Base-by-base conservation (phyloP, 2,888 invertebrate species). In the Xanthorhoe designata region DNA sequence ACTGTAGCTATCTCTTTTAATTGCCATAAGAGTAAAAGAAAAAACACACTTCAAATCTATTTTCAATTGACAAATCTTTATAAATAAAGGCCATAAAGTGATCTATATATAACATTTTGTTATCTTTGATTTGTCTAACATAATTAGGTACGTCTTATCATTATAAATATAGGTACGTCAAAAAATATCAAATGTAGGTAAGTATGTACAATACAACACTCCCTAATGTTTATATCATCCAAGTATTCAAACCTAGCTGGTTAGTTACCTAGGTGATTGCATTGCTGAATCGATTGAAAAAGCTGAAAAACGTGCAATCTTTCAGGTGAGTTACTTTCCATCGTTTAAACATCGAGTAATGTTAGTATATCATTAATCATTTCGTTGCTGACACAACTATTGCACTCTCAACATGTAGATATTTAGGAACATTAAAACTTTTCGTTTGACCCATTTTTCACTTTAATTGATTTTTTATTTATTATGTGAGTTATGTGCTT, bases 191-290 rank as follows among this genome's bases (percentile, higher is more conserved):
- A 32, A 32, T 32, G 8, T n/a, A n/a, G n/a, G n/a, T n/a, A n/a
- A n/a, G n/a, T 32, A 32, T 10, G 24, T 24, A 13, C 1, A 56
- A 29, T 29, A 47, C 17, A 57, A 10, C 47, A 29, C n/a, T 45
- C 6, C 13, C n/a, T n/a, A n/a, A 38, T 49, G 18, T 17, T 18
- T 49, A 18, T 38, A 35, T 29, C 17, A 58, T 35, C 47, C 15
- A 17, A 42, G 42, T 42, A 47, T 50, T 50, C 38, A 42, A 10
- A 42, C 38, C 9, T 42, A 42, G 65, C 55, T 56, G 59, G 24
- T 29, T 47, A 53, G 80, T 80, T 80, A 72, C 74, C 76, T 60
- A 62, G 72, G 79, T 57, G 70, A 80, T 76, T 45, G 55, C 32
- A 52, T 61, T 50, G 75, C 78, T 6, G 61, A 74, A 80, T 80